Base-by-base conservation (phyloP, 2,797 vertebrate species). In the Odontamblyopus lacepedii region DNA sequence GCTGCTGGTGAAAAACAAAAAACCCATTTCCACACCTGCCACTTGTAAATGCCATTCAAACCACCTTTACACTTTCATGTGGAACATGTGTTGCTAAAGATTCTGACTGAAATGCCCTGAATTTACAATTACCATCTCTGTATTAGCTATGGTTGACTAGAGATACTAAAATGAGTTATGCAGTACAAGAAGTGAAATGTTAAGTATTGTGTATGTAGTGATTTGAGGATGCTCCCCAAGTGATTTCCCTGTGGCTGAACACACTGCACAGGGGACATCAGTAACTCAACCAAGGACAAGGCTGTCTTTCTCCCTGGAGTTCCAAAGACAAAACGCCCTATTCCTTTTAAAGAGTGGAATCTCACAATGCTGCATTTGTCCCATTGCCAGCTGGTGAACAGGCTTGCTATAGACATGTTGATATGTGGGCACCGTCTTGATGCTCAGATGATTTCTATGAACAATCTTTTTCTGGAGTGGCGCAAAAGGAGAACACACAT, bases 351-450 rank as follows among this genome's bases (percentile, higher is more conserved):
- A 89, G 78, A 82, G 85, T 85, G 81, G 80, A 84, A 87, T 88
- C 70, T 75, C 81, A 91, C 91, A 91, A 91, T 92, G 84, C 80
- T 50, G 84, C 83, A 83, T 80, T 89, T 92, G 89, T 91, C 78
- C 83, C n/a, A 23, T 55, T 78, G 85, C 87, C 88, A 86, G 81
- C 66, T 79, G 71, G 78, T 86, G 85, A 91, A 92, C 88, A 88
- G 87, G 83, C 83, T 81, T 78, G 79, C 83, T 81, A 85, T 69
- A 88, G 86, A 87, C 85, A 74, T 23, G 77, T 72, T 35, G 65
- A 79, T 79, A 87, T 80, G 74, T 35, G 73, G 56, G 4, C 70
- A 85, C 71, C 74, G 75, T 85, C 72, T 83, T 84, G 51, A 76
- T 83, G 60, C 72, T 77, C 70, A 30, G 71, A 79, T 78, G 75